Evolutionary conservation across 2,888 invertebrate species (phyloP), one percentile per base, ranked within the genome.

Genomic region (Apoderus coryli): DNA sequence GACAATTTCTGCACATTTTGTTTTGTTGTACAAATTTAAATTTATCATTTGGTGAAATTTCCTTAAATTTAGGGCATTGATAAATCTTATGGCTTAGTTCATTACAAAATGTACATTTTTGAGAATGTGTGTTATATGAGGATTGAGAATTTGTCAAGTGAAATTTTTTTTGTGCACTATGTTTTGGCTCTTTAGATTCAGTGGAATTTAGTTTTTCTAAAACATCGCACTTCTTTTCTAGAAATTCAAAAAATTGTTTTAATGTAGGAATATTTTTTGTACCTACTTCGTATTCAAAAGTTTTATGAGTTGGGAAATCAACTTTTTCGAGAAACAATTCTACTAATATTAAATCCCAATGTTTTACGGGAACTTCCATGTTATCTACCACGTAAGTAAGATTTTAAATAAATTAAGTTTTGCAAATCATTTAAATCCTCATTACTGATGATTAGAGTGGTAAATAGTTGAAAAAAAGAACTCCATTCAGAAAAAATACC

Each of bases 331-430:
- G 7, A 3, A 28, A 32, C 23, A 27, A n/a, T 15, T 25, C 25
- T 6, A 10, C 14, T 13, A 25, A 10, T 13, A 25, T 10, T 4
- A 10, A n/a, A n/a, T n/a, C n/a, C n/a, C n/a, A n/a, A n/a, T n/a
- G 32, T 3, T 29, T 29, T 14, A 22, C 13, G 5, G 22, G 28
- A 14, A 35, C 4, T 13, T 25, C 16, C n/a, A 35, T 19, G 10
- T 28, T 19, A 13, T 15, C 26, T 12, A 35, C 32, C 14, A 32
- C 15, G 4, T 28, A 29, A 6, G 30, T 10, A 12, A 29, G 27
- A 27, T 29, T 30, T 33, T 4, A 36, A 9, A 14, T 36, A 36
- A 14, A 36, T 30, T 5, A 33, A 26, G 16, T 22, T 25, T 25
- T 36, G 27, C 3, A 30, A 11, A 13, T 33, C 16, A 16, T 14